Percentiles rank a stretch among this genome's conserved stretches.
These are phyloP conservation scores for Cistogaster globosa DNA, from an alignment of 2,888 invertebrate species.

Conservation along the genomic window DNA sequence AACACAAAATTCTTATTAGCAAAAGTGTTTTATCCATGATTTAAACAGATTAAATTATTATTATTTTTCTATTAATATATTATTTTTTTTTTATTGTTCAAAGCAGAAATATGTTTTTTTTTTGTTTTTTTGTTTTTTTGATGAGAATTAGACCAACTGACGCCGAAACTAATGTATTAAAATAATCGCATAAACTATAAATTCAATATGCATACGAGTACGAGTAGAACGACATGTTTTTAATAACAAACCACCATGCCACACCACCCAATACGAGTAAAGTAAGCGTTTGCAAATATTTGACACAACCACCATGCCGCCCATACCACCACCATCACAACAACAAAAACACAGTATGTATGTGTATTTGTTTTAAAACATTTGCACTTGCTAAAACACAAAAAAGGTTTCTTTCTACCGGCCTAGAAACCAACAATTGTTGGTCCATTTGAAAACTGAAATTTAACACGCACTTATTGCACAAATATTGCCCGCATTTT, in stretches of 20 bases:
- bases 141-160: conserved; percentile 73
- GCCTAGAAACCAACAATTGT: conserved; percentile 79
- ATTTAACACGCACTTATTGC: conserved; percentile 75
- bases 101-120: conserved; percentile 24
- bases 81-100: background rate
- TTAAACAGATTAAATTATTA: conserved; percentile 13
- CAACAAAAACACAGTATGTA: conserved; percentile 30
- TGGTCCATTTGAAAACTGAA: conserved; percentile 76
- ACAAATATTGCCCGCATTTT: conserved; percentile 69
- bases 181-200: conserved; percentile 70
- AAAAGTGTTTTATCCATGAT: background rate
- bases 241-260: conserved; percentile 76
- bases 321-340: conserved; percentile 31
- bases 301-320: conserved; percentile 56
- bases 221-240: conserved; percentile 68
- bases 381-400: conserved; percentile 79
- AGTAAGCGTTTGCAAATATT: conserved; percentile 54
- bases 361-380: conserved; percentile 71
- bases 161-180: conserved; percentile 69
- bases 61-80: conserved; percentile 1
- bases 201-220: conserved; percentile 68
- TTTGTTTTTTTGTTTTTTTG: background rate
- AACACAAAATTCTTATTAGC: background rate
- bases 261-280: conserved; percentile 50
- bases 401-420: conserved; percentile 64